Base-by-base conservation (phyloP, 2,113 vertebrate genomes). In the Hemiprocne comata region DNA sequence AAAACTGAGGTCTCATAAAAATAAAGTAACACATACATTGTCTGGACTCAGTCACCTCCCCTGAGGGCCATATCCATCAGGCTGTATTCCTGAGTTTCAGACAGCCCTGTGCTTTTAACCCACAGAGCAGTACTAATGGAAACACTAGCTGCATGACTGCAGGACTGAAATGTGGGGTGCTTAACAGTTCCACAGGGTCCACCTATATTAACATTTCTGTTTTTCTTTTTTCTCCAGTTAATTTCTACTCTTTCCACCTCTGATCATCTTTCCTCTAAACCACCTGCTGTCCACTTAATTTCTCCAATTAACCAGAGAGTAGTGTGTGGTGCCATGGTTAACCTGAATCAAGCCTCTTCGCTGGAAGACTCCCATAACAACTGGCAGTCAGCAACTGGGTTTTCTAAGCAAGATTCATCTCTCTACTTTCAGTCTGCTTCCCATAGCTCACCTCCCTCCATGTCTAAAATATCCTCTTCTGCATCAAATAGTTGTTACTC, bases 221-320 rank as follows among this genome's bases (percentile, higher is more conserved):
- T 60, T 98, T 97, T 97, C 91, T 97, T 97, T 96, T 81, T 86
- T 97, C 93, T 98, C 98, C 87, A 98, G 98, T 98, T 97, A 97
- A 97, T 97, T 96, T 96, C 97, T 97, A 60, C 97, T 98, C 90
- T 97, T 97, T 96, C 97, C 96, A 84, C 96, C 87, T 98, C 96
- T 97, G 98, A 87, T 96, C 98, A 97, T 95, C 98, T 97, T 96
- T 98, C 97, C 97, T 94, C 96, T 98, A 98, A 98, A 97, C 66
- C 96, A 96, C 96, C 97, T 97, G 94, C 97, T 97, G 87, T 94
- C 92, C 88, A 84, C 96, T 98, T 97, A 97, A 97, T 97, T 94
- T 97, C 97, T 98, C 95, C 97, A 97, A 93, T 97, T 98, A 98
- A 98, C 96, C 95, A 94, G 97, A 97, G 93, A 94, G 65, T 95